Conservation (phyloP, 2,888 invertebrate species). For the Patella caerulea region DNA sequence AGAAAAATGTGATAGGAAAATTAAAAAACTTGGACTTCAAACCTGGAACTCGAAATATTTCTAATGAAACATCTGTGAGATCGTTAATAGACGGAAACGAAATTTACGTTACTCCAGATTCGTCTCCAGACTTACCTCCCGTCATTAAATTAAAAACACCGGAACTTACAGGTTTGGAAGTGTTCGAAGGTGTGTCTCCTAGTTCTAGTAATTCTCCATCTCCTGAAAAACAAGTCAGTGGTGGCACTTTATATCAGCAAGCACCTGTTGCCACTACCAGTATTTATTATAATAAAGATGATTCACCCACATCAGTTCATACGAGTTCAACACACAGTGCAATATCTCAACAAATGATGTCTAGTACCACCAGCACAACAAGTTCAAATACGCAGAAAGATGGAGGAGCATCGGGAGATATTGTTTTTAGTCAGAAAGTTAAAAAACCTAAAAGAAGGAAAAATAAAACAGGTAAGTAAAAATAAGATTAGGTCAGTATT, state of each 20-base stretch:
- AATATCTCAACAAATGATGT: neutral
- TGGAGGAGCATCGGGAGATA: constrained; percentile 28
- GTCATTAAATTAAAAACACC: constrained; percentile 52
- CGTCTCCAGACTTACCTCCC: constrained; percentile 50
- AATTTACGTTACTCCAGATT: neutral
- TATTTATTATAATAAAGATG: too few relatives aligned
- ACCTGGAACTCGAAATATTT: neutral
- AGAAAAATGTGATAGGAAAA: constrained; percentile 25
- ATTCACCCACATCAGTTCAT: neutral
- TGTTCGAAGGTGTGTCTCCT: constrained; percentile 23
- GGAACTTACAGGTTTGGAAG: constrained; percentile 38
- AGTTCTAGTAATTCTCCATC: neutral
- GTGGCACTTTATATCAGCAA: too few relatives aligned
- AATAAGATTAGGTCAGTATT: too few relatives aligned
- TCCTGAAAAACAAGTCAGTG: neutral
- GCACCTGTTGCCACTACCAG: too few relatives aligned
- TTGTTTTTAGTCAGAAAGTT: constrained; percentile 52
- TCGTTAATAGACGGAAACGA: neutral
- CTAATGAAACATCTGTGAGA: neutral
- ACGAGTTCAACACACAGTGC: neutral
- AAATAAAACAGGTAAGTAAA: constrained; percentile 48
- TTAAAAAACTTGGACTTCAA: constrained; percentile 25
- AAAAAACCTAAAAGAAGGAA: constrained; percentile 58
- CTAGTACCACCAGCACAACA: neutral
- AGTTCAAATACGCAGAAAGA: constrained; percentile 14